Base-by-base conservation (phyloP, 2,797 vertebrate genomes). In the Arremon brunneinucha region DNA sequence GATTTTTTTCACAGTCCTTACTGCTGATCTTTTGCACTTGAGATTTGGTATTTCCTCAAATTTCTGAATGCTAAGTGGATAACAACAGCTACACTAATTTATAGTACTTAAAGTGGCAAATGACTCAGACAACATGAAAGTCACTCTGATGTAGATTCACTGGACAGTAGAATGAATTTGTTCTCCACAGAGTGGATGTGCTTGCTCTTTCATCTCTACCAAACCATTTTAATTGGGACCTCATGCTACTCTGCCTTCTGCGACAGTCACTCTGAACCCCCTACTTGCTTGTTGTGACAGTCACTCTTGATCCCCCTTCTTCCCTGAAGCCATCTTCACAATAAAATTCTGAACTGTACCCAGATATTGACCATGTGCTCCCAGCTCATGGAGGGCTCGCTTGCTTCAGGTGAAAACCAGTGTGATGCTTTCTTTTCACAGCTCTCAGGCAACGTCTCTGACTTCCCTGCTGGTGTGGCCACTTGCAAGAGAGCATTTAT, bases 291-390 rank as follows among this genome's bases (percentile, higher is more conserved):
- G 17, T 55, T 72, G 15, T 44, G 79, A 34, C 52, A 44, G n/a
- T 47, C 70, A 41, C 28, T 50, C 34, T 43, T 32, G 35, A 65
- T 50, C 6, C 6, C 16, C 12, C 9, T 21, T 2, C 14, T 55
- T 20, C 49, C 62, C 56, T 32, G 74, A 78, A 92, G 43, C 26
- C 39, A 14, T 24, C 41, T 46, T 87, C 23, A 27, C 44, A 59
- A 34, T 41, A 46, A n/a, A 52, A 0, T 47, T 28, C 59, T 30
- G 78, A 43, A n/a, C 35, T 53, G 16, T 35, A 59, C 12, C 18
- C 0, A 0, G 2, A 20, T 65, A 28, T 28, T 32, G 26, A 2
- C 46, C 37, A 6, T 0, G 0, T 75, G 23, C 37, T 80, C 70
- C 30, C 39, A 79, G 55, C 14, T 74, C 20, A 7, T 0, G 17